phyloP scores from a whole-genome alignment of 2,888 invertebrate genomes.

The Prenolepis imparis region DNA sequence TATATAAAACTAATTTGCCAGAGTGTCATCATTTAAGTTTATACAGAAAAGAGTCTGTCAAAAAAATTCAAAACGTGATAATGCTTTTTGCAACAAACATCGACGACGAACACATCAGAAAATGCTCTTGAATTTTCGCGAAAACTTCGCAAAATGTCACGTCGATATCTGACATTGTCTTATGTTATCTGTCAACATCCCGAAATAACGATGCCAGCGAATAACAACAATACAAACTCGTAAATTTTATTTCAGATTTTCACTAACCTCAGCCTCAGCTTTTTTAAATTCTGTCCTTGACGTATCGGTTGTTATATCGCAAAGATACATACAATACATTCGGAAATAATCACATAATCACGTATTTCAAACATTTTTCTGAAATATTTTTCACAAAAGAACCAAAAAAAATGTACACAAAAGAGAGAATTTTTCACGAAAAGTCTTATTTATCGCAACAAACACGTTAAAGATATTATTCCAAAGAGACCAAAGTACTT shows the following conservation, averaged over 20 bases:
- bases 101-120: slow-evolving; percentile 1
- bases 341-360: not conserved
- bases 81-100: not conserved
- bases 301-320: not conserved
- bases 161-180: not conserved
- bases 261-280: not conserved
- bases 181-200: not conserved
- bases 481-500: not conserved
- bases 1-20: not conserved
- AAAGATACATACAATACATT: not conserved
- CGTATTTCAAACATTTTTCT: not conserved
- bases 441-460: not conserved
- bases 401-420: not conserved
- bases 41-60: not conserved
- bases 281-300: not conserved
- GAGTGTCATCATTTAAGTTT: not conserved
- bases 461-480: not conserved
- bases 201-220: not conserved
- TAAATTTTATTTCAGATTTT: not conserved
- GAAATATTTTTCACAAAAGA: not conserved
- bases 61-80: not conserved
- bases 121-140: not conserved
- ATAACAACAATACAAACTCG: not conserved
- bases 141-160: not conserved
- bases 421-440: not conserved